phyloP scores from a whole-genome alignment of 2,113 vertebrate genomes.

The Empidonax alnorum region DNA sequence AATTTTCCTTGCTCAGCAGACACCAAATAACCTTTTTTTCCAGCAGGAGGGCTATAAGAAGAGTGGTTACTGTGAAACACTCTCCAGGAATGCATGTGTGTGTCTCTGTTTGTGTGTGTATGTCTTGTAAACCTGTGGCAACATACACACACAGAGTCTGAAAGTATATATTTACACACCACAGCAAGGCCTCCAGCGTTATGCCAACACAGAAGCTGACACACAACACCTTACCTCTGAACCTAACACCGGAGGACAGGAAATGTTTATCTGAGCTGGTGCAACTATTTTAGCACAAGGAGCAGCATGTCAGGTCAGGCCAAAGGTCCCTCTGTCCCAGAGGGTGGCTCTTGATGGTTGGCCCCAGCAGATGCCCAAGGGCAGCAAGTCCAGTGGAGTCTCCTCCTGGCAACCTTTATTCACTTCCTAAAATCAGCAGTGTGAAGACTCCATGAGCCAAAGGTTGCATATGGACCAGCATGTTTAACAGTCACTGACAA shows the following conservation, averaged over 20 bases:
- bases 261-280: conserved; percentile 31
- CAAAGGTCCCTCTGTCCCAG: not conserved
- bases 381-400: not conserved
- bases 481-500: conserved; percentile 46
- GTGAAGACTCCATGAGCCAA: conserved; percentile 47
- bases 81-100: not conserved
- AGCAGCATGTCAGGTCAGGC: not conserved
- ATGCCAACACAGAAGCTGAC: conserved; percentile 36
- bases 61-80: not conserved
- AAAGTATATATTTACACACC: conserved; percentile 11
- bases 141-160: not conserved
- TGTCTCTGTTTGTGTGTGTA: not conserved
- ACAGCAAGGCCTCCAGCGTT: conserved; percentile 22
- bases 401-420: not conserved
- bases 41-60: conserved; percentile 42
- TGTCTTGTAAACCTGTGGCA: not conserved
- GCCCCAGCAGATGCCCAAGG: not conserved
- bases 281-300: not conserved
- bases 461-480: conserved; percentile 66
- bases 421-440: not conserved
- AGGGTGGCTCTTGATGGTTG: not conserved
- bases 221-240: conserved; percentile 48
- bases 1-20: conserved; percentile 71
- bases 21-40: conserved; percentile 35
- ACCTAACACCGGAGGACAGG: conserved; percentile 56